These are phyloP conservation scores for Ameiurus melas DNA, from an alignment of 2,113 vertebrate species.

Conservation along the genomic window DNA sequence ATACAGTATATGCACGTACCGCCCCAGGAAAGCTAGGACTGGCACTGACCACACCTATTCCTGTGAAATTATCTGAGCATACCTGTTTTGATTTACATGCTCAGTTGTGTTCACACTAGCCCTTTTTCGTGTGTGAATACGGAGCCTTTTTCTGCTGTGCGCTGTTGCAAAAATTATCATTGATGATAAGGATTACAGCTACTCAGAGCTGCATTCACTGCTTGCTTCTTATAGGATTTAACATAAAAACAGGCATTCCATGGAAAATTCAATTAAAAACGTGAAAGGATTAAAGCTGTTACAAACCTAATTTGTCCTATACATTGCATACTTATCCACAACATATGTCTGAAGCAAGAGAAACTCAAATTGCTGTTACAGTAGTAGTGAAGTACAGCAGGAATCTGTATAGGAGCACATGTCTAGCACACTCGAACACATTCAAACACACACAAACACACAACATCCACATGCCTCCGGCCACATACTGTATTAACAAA, in stretches of 20 bases:
- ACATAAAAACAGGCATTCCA: neutral
- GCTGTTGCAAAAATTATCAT: neutral
- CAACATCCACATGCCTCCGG: constrained; percentile 35
- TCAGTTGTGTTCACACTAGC: neutral
- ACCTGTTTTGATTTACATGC: neutral
- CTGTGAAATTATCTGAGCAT: neutral
- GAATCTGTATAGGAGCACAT: constrained; percentile 24
- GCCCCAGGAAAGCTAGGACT: neutral
- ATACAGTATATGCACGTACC: neutral
- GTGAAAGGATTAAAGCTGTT: neutral
- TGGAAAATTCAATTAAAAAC: neutral
- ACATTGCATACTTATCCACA: neutral
- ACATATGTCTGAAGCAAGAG: neutral
- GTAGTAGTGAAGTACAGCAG: neutral
- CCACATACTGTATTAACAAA: constrained; percentile 40
- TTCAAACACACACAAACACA: constrained; percentile 25
- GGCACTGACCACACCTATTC: neutral
- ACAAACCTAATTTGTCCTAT: neutral
- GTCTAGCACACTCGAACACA: constrained; percentile 24
- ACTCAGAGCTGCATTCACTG: neutral
- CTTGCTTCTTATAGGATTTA: no score
- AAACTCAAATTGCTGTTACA: neutral
- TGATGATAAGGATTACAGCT: neutral
- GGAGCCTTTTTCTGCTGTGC: neutral
- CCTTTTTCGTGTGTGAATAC: no score